Base-by-base conservation (phyloP, 1,140 invertebrate species). In the Diorhabda elongata region DNA sequence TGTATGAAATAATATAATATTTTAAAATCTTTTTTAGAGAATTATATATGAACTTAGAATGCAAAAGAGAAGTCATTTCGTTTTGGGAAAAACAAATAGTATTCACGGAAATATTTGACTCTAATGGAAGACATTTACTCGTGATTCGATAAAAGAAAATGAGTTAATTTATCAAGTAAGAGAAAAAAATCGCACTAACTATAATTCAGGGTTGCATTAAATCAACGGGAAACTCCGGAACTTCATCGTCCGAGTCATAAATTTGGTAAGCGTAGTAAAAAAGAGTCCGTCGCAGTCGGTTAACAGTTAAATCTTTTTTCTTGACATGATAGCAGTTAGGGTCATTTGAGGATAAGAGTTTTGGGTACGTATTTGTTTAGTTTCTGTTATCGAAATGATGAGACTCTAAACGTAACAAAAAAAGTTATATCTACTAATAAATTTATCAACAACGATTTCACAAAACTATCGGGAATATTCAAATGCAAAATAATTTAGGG, bases 251-350 rank as follows among this genome's bases (percentile, higher is more conserved):
- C 64, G 64, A 65, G 47, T 65, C 56, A 57, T 65, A 56, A 58
- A 65, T 65, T 65, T 41, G 64, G 8, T 9, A 58, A 65, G 41
- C 59, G 65, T 59, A 59, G 65, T 59, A 67, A 63, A 57, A 62
- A 62, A 62, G 61, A 44, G 44, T 11, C 61, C 44, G n/a, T 62
- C 61, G 43, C 7, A 11, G 58, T 60, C 43, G 45, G n/a, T 56
- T 65, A 52, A 41, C 5, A 65, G 7, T 41, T 59, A 66, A 43
- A 58, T 41, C 11, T 58, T 42, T 41, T 58, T 44, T 58, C 43
- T 26, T 26, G 42, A 44, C 7, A 56, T 11, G 11, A 41, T 5
- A n/a, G 52, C 43, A 60, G 44, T 42, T 52, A 26, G 26, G 26
- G 26, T 26, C 26, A 26, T 26, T 26, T 26, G 1, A 26, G 26